Base-by-base conservation (phyloP, 2,797 vertebrate genomes). In the Danio aesculapii region DNA sequence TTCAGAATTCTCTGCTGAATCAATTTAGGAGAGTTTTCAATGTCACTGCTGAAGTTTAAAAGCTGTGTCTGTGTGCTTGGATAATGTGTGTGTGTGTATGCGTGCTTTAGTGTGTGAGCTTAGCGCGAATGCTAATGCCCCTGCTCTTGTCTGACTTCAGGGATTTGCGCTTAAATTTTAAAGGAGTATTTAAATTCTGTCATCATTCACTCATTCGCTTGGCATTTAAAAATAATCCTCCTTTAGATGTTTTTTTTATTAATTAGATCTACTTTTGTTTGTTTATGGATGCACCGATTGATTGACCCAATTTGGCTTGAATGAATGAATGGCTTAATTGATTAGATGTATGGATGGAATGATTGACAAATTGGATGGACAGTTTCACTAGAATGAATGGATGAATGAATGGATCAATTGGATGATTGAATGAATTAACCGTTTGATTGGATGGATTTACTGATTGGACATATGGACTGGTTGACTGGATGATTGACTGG, bases 31-130 rank as follows among this genome's bases (percentile, higher is more conserved):
- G 46, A 49, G 43, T 49, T 46, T 72, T 75, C 52, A 69, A 46
- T 75, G 80, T 74, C 70, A 64, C 64, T 10, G 47, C 1, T 55
- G 21, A 67, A 21, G 55, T 64, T 72, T 30, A 49, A 59, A 55
- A 30, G n/a, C 46, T 30, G 44, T 12, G 50, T 46, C 19, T 43
- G 39, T 55, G 17, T 62, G 19, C 30, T 3, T 61, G 4, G 6
- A 9, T 50, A 43, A 19, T 14, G 47, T 46, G 30, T 30, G 30
- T 3, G 30, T 30, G 30, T 30, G 30, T 30, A n/a, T 1, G 4
- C 7, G 17, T 12, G 41, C 21, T 49, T 50, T 69, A 30, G 64
- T 17, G 5, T 12, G n/a, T 17, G 43, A 47, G 3, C 1, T 21
- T 10, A 47, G 8, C 6, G 50, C 17, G 50, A 70, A 70, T 70